phyloP scores from a whole-genome alignment of 2,888 invertebrate species.

The Falcaria lacertinaria region DNA sequence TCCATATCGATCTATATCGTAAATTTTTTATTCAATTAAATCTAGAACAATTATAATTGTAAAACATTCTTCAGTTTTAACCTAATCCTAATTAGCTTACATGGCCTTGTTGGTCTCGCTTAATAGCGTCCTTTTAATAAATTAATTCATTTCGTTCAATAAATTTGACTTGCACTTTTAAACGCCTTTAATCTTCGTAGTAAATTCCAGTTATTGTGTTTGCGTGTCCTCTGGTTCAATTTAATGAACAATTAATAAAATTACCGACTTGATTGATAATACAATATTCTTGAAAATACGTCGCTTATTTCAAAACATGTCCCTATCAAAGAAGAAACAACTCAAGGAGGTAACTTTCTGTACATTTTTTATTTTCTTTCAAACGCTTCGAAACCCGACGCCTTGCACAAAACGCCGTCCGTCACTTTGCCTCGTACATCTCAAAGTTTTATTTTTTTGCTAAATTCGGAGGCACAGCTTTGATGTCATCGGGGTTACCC shows the following conservation, averaged over 20 bases:
- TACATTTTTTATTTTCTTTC: constrained; percentile 26
- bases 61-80: too few relatives aligned
- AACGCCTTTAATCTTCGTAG: not conserved
- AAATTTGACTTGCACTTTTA: not conserved
- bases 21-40: too few relatives aligned
- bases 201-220: not conserved
- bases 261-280: not conserved
- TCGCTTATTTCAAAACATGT: constrained; percentile 1
- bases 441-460: constrained; percentile 37
- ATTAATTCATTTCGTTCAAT: not conserved
- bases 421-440: constrained; percentile 28
- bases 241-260: not conserved
- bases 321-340: constrained; percentile 2
- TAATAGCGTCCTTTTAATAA: not conserved
- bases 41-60: too few relatives aligned
- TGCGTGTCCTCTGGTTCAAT: not conserved
- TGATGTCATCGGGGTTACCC: constrained; percentile 53
- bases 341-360: constrained; percentile 32
- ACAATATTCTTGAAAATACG: not conserved
- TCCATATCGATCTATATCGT: too few relatives aligned
- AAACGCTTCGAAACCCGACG: constrained; percentile 38
- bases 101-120: not conserved
- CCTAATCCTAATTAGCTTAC: too few relatives aligned
- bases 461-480: constrained; percentile 34
- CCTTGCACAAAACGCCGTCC: constrained; percentile 38